A percentile compares a stretch with the other conserved stretches of the same genome.
Conservation (phyloP, 2,888 invertebrate species). For the Eurois occulta region DNA sequence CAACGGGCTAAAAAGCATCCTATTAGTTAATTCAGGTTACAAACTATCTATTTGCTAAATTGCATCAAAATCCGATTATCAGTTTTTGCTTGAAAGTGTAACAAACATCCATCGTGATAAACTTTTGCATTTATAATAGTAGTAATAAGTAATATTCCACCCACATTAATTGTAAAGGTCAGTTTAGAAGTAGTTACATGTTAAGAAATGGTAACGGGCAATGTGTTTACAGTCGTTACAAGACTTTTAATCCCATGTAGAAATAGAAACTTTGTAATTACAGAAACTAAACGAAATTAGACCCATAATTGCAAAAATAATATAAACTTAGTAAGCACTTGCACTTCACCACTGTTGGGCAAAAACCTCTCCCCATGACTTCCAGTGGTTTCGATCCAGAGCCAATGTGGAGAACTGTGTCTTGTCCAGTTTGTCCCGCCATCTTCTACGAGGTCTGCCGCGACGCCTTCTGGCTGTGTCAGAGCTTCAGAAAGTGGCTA, state of each 20-base stretch:
- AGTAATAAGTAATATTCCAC: neutral
- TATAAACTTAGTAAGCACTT: neutral
- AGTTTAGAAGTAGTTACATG: neutral
- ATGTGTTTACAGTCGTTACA: neutral
- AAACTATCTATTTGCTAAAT: neutral
- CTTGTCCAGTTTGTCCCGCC: too few species aligned
- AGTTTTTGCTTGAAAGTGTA: neutral
- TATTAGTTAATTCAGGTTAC: neutral
- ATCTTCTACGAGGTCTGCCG: too few species aligned
- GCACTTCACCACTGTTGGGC: neutral
- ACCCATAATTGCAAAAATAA: slow-evolving; percentile 6
- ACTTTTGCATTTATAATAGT: neutral
- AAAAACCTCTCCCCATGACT: too few species aligned
- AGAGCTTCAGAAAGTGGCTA: too few species aligned
- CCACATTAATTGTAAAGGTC: slow-evolving; percentile 3
- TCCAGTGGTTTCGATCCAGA: too few species aligned
- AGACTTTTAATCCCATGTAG: slow-evolving; percentile 1
- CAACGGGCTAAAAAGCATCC: neutral
- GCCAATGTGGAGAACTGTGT: too few species aligned
- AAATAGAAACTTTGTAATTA: neutral
- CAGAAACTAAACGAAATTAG: slow-evolving; percentile 1
- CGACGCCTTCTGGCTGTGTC: too few species aligned
- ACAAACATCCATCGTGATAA: neutral
- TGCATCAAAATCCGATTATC: neutral
- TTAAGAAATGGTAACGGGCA: neutral